Evolutionary conservation across 2,888 invertebrate species (phyloP).

Genomic region (Drosophila setosimentum): DNA sequence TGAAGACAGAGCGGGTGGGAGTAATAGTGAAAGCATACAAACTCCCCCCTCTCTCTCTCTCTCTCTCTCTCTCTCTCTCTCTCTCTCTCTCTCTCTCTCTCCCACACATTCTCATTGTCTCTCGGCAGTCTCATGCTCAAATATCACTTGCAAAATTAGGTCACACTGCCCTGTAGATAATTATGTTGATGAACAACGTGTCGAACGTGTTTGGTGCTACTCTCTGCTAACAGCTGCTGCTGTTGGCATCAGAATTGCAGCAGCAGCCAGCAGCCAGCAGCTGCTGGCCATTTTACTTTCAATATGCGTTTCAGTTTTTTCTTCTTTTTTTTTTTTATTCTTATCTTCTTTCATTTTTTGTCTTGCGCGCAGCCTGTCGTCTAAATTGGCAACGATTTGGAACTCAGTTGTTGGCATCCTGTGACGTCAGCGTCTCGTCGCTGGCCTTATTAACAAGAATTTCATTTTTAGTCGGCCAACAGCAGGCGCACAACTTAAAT

Average conservation of each 20-base stretch:
- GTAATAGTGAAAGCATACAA: conserved; percentile 11
- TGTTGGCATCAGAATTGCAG: conserved; percentile 26
- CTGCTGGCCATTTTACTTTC: conserved; percentile 78
- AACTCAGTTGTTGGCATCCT: conserved; percentile 44
- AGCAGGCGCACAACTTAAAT: conserved; percentile 50
- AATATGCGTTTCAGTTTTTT: conserved; percentile 54
- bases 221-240: conserved; percentile 23
- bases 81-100: neutral
- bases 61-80: neutral
- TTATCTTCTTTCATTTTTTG: neutral
- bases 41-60: neutral
- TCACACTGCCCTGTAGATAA: conserved; percentile 58
- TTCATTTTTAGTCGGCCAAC: conserved; percentile 31
- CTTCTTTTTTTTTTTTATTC: conserved; percentile 2
- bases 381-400: conserved; percentile 49
- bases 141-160: conserved; percentile 77
- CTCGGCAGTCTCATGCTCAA: conserved; percentile 38
- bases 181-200: conserved; percentile 70
- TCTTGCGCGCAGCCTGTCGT: neutral
- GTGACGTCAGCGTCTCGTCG: conserved; percentile 49
- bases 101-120: neutral
- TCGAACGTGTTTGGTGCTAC: conserved; percentile 70
- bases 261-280: conserved; percentile 58
- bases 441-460: conserved; percentile 35
- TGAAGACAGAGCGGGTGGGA: conserved; percentile 16